Evolutionary conservation across 1,140 invertebrate species (phyloP).

Genomic region (Zaprionus davidi): DNA sequence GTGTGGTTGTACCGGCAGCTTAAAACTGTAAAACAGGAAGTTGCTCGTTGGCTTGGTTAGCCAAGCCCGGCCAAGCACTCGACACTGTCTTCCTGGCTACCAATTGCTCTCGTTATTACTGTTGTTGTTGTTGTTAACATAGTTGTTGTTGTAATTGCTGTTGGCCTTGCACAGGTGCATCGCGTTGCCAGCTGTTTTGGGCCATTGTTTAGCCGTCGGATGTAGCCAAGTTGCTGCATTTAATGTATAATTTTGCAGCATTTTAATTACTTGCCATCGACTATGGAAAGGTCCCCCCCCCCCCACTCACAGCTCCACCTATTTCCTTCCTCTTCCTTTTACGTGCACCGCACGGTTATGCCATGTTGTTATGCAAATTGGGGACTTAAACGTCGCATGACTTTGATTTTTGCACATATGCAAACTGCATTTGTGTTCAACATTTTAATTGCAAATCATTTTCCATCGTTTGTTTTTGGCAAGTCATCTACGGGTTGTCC

Average conservation of each 20-base stretch:
- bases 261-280: conserved; percentile 65
- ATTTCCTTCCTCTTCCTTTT: background rate
- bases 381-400: conserved; percentile 56
- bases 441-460: conserved; percentile 61
- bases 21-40: conserved; percentile 77
- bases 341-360: conserved; percentile 11
- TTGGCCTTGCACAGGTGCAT: conserved; percentile 68
- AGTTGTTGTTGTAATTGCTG: conserved; percentile 26
- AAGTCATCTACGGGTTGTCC: conserved; percentile 6
- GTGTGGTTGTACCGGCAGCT: conserved; percentile 56
- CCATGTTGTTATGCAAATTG: conserved; percentile 67
- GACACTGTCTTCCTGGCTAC: conserved; percentile 48
- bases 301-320: background rate
- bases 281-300: background rate
- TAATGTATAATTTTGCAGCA: conserved; percentile 80
- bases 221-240: conserved; percentile 74
- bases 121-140: conserved; percentile 17
- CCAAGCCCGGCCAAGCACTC: conserved; percentile 65
- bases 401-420: conserved; percentile 61
- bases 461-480: conserved; percentile 11
- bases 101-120: conserved; percentile 19
- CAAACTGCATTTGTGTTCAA: conserved; percentile 48
- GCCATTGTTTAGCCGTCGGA: conserved; percentile 77
- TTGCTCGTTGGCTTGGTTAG: conserved; percentile 80
- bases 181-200: conserved; percentile 69